Evolutionary conservation across 2,113 vertebrate species (phyloP).

Genomic region (Brachypteracias leptosomus): DNA sequence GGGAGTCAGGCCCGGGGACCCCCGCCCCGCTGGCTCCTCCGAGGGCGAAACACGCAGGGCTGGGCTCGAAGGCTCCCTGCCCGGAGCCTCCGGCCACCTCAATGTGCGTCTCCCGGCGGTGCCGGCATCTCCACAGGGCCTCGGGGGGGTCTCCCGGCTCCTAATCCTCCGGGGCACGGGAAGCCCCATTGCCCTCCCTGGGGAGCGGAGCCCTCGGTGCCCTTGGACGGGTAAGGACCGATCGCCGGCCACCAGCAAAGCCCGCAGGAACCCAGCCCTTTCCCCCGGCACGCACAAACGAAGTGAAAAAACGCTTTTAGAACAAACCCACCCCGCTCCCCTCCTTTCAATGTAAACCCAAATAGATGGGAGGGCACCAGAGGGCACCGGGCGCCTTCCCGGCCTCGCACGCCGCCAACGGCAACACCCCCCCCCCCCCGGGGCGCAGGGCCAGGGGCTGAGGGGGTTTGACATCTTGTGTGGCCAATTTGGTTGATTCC

Average conservation of each 20-base stretch:
- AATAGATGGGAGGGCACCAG: fast-evolving
- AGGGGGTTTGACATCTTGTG: fast-evolving
- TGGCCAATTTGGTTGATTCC: not conserved
- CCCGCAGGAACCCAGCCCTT: not conserved
- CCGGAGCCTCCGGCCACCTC: not conserved
- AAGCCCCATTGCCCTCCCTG: fast-evolving
- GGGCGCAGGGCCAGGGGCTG: not conserved
- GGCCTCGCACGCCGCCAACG: fast-evolving
- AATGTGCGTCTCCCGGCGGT: not conserved
- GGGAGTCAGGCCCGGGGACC: not conserved
- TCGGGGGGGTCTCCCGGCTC: fast-evolving
- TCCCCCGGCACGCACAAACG: fast-evolving
- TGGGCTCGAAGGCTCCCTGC: not conserved
- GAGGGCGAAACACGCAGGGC: not conserved
- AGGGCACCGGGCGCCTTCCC: no score
- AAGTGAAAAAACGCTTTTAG: not conserved
- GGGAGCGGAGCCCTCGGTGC: not conserved
- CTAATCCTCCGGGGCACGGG: fast-evolving
- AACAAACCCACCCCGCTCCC: fast-evolving
- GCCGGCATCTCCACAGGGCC: no score
- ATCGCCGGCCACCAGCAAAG: not conserved
- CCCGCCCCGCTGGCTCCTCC: not conserved
- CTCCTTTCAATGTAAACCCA: not conserved
- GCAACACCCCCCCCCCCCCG: not conserved
- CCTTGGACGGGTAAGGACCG: not conserved